Evolutionary conservation across 2,797 vertebrate species (phyloP).

Genomic region (Helarctos malayanus): DNA sequence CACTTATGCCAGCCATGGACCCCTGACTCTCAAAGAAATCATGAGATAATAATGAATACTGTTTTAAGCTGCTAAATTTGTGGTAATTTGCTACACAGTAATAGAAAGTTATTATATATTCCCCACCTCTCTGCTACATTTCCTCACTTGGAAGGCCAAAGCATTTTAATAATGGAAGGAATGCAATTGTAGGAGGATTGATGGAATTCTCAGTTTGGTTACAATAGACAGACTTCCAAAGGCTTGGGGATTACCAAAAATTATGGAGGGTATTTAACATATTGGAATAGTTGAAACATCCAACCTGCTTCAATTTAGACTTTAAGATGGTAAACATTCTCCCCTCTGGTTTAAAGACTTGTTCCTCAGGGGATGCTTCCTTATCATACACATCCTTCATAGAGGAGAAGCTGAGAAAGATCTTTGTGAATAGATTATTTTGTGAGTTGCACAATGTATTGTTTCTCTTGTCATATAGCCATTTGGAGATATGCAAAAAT

Average conservation of each 20-base stretch:
- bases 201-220: neutral
- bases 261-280: neutral
- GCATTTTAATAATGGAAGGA: neutral
- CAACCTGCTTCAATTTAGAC: neutral
- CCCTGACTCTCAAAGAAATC: neutral
- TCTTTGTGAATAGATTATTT: neutral
- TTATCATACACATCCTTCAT: neutral
- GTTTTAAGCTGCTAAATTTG: neutral
- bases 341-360: neutral
- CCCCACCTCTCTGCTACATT: neutral
- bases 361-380: neutral
- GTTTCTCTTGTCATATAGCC: constrained; percentile 8
- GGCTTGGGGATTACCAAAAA: neutral
- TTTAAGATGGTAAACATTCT: neutral
- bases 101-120: neutral
- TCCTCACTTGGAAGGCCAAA: neutral
- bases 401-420: neutral
- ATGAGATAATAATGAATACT: neutral
- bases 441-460: constrained; percentile 17
- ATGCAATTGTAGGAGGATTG: neutral
- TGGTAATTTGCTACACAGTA: neutral
- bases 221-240: neutral
- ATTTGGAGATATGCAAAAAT: constrained; percentile 47
- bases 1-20: neutral
- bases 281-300: neutral